Conservation (phyloP, 2,888 invertebrate species). For the Plagodis pulveraria region DNA sequence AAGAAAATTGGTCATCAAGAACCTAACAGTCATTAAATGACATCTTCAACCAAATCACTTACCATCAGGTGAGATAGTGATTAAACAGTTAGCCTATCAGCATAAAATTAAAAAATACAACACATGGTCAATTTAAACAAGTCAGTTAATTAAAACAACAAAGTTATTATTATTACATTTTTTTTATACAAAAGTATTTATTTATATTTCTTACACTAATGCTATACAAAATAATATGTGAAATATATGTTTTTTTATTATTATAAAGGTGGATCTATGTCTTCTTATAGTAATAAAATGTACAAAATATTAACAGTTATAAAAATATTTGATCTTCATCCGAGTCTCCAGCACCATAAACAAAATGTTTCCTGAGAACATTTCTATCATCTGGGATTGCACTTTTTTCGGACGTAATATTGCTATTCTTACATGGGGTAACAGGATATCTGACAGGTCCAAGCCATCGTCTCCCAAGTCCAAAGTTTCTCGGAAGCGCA, state of each 20-base stretch:
- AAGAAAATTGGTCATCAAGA: too few species aligned
- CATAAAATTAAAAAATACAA: too few species aligned
- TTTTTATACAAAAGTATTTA: too few species aligned
- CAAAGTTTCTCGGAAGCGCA: slow-evolving; percentile 85
- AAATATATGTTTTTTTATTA: too few species aligned
- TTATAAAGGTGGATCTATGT: background rate
- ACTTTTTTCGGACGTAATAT: slow-evolving; percentile 49
- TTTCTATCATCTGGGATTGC: slow-evolving; percentile 66
- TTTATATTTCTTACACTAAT: slow-evolving; percentile 4
- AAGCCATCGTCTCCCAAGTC: slow-evolving; percentile 85
- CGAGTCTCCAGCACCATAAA: slow-evolving; percentile 81
- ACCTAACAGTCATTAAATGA: too few species aligned
- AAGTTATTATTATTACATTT: too few species aligned
- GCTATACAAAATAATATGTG: slow-evolving; percentile 7
- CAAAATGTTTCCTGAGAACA: slow-evolving; percentile 73
- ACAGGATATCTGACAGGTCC: slow-evolving; percentile 88
- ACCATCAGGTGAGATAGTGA: too few species aligned
- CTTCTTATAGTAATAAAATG: slow-evolving; percentile 29
- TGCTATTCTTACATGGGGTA: slow-evolving; percentile 85
- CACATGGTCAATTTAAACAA: too few species aligned
- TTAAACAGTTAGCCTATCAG: too few species aligned
- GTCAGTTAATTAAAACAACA: too few species aligned
- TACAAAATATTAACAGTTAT: slow-evolving; percentile 52
- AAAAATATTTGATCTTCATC: slow-evolving; percentile 88
- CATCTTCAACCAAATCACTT: too few species aligned